Conservation (phyloP, 1,140 invertebrate genomes). For the Apis mellifera region Amel_HAv3.1 CM009933.2:4486001-4486500, state of each 20-base stretch:
- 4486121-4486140: background rate
- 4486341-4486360: conserved; percentile 19
- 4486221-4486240: conserved; percentile 50
- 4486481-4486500: conserved; percentile 72
- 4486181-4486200: background rate
- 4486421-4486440: conserved; percentile 44
- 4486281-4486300: background rate
- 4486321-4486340: conserved; percentile 12
- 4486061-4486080: conserved; percentile 62
- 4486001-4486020: conserved; percentile 49
- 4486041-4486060: conserved; percentile 57
- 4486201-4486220: conserved; percentile 32
- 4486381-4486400: conserved; percentile 32
- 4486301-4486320: conserved; percentile 2
- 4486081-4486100: conserved; percentile 23
- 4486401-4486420: conserved; percentile 35
- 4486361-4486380: conserved; percentile 8
- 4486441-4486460: conserved; percentile 47
- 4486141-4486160: background rate
- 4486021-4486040: conserved; percentile 41
- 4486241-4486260: background rate
- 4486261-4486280: conserved; percentile 2
- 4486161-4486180: background rate
- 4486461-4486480: conserved; percentile 52
- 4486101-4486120: background rate